Evolutionary conservation across 35 echinoderm and acorn worm species (phyloP), one percentile per base, ranked within the genome.

Genomic region (Anneissia japonica): DNA sequence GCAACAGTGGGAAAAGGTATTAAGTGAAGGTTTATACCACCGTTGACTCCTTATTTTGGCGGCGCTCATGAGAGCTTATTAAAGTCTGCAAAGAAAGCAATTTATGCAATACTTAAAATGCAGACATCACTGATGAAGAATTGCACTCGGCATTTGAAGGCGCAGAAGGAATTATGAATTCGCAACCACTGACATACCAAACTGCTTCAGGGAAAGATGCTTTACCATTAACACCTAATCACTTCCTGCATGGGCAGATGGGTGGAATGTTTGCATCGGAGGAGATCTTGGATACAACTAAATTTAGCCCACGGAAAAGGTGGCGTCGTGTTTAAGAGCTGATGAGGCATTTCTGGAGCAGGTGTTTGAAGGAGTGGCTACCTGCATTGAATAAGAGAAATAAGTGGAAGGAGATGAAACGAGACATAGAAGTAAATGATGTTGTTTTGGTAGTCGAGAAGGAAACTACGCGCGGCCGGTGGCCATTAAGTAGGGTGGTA

Each of bases 51-150:
- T 9, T 77, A 88, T 35, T 88, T 88, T 34, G 86, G 77, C 1
- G 86, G 86, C 45, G 77, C 76, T 56, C 86, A 88, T 29, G 39
- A 88, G 32, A 88, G 39, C 19, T 36, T 80, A 33, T 72, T 88
- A 33, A 88, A 88, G 36, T 32, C 36, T 9, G 41, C 77, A 80
- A 88, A 81, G 45, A 34, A 33, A 3, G 32, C 86, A 3, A 81
- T 88, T 2, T 88, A 80, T 88, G 86, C 77, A 6, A 81, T 88
- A 4, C 41, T 80, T 88, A 35, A 12, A 26, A 36, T 4, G 84
- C 84, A 28, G 84, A 86, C 38, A 40, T 86, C 14, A 81, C 86
- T 32, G 85, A 79, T 35, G 37, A 87, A 87, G 85, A 79, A 36
- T 12, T 79, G 12, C n/a, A 79, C 16, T 46, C 38, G 30, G 74